Evolutionary conservation across 2,888 invertebrate species (phyloP).

Genomic region (Iphiclides podalirius): DNA sequence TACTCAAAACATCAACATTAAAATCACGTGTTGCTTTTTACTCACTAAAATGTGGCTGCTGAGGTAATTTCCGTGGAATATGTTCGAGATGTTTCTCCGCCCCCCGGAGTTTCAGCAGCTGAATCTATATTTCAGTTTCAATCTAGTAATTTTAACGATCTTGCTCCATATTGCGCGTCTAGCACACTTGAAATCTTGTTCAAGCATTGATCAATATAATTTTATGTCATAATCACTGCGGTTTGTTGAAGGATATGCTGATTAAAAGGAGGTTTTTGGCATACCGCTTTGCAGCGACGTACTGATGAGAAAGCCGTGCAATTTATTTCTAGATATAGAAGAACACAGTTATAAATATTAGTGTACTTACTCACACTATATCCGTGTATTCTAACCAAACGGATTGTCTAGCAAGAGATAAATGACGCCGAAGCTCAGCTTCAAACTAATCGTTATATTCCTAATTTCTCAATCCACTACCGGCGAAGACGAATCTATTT

Average conservation of each 20-base stretch:
- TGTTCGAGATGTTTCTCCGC: neutral
- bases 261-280: too few relatives aligned
- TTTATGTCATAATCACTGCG: constrained; percentile 16
- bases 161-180: neutral
- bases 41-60: neutral
- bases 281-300: constrained; percentile 36
- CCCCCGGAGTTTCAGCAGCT: neutral
- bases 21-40: neutral
- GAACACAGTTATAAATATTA: constrained; percentile 46
- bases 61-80: neutral
- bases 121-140: constrained; percentile 5
- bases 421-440: constrained; percentile 58
- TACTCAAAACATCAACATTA: neutral
- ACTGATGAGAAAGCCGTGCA: constrained; percentile 34
- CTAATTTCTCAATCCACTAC: constrained; percentile 59
- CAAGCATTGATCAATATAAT: constrained; percentile 1
- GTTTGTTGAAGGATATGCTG: constrained; percentile 24
- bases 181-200: neutral
- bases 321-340: constrained; percentile 36
- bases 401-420: constrained; percentile 54
- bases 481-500: constrained; percentile 57
- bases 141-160: constrained; percentile 6
- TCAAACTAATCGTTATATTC: constrained; percentile 61
- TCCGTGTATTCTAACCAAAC: constrained; percentile 45
- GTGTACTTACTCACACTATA: constrained; percentile 34